Evolutionary conservation across 2,113 vertebrate species (phyloP), one percentile per base, ranked within the genome.

Genomic region (Lophura nycthemera): DNA sequence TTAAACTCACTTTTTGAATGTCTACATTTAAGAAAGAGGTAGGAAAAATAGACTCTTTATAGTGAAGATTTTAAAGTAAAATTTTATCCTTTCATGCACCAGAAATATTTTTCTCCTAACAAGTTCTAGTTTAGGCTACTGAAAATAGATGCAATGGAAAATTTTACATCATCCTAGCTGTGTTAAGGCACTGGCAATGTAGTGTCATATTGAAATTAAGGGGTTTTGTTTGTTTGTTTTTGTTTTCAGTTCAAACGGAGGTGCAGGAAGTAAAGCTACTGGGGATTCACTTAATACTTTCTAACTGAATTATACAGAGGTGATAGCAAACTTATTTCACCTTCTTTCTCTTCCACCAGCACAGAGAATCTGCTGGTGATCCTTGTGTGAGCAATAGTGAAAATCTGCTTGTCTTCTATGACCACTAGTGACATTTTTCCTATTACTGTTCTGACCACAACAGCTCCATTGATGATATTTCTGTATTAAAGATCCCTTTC

Each of bases 131-230:
- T 56, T 38, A 66, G 30, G 54, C 40, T 34, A 70, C 57, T 78
- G 64, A 93, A 93, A 89, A 87, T 8, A 85, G 30, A 67, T 38
- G 64, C 20, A 78, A 42, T 15, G 34, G 79, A 84, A 95, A 93
- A 73, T 7, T 11, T 86, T 64, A 90, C 69, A 73, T 85, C 90
- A 90, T 75, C 60, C 20, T 73, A 70, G 11, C 40, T 89, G 36
- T n/a, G 6, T 54, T 89, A 22, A 42, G 47, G 24, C 32, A 38
- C 29, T 89, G 40, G 14, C 25, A 69, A 6, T 18, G 32, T 16
- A 69, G 2, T 47, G 40, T 71, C 50, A 43, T 38, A 84, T 20
- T 76, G 63, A 74, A 89, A 82, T 93, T 47, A 64, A 30, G 3
- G 54, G 10, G 17, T 32, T 57, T 69, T n/a, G 16, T 11, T n/a